Base-by-base conservation (phyloP, 2,888 invertebrate genomes). In the Pachliopta kotzebuea region DNA sequence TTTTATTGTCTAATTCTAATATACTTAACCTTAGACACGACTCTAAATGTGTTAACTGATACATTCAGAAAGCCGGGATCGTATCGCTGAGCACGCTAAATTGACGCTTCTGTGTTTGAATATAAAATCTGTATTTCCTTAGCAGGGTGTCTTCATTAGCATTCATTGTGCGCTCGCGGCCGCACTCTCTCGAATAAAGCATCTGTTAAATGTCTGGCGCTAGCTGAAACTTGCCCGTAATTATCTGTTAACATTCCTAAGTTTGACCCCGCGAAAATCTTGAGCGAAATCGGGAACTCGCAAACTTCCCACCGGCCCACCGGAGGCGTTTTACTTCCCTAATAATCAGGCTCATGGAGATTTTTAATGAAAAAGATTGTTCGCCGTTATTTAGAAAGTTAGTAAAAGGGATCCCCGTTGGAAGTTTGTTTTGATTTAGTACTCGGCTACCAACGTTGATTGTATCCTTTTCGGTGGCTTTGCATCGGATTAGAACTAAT, bases 161-260 rank as follows among this genome's bases (percentile, higher is more conserved):
- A 91, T 91, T 91, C 90, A 88, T 84, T 83, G 85, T 83, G 84
- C 88, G 90, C 85, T 83, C 89, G 88, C 88, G 87, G 83, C 87
- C 84, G 83, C 85, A 77, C 86, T 85, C 83, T 83, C 85, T 85
- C 86, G 85, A 88, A 88, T 86, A 87, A 90, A 91, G 88, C 91
- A 90, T 89, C 90, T 90, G 91, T 89, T 91, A 91, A 91, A 91
- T 90, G 90, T 91, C 90, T 89, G 89, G 88, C 87, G 87, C 87
- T 86, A 83, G 87, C 86, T 86, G 83, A 89, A 90, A 90, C 90
- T 90, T 90, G 82, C 81, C 81, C 83, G 85, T 90, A 90, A 91
- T 91, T 90, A 91, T 91, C 90, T 91, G 91, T 90, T 90, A 90
- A 91, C 90, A 91, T 89, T 88, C 84, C 86, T 83, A 91, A 90